These are phyloP conservation scores for Lamproptera curius DNA, from an alignment of 2,888 invertebrate species.

Conservation along the genomic window DNA sequence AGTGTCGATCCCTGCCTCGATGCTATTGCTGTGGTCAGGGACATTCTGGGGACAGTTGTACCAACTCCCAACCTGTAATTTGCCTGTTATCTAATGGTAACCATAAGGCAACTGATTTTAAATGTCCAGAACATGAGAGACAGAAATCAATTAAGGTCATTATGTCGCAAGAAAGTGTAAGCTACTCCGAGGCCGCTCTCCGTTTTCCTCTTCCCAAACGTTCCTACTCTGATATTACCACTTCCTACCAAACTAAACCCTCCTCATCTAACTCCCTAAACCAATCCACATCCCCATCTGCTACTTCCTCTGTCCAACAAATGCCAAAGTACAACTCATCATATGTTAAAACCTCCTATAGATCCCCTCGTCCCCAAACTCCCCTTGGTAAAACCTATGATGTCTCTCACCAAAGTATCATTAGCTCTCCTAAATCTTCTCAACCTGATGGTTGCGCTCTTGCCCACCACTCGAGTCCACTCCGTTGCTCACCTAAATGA, in stretches of 20 bases:
- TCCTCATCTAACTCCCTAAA: too few species aligned
- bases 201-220: conserved; percentile 1
- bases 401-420: neutral
- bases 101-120: conserved; percentile 21
- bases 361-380: neutral
- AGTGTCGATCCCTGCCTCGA: conserved; percentile 27
- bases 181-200: conserved; percentile 21
- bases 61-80: conserved; percentile 11
- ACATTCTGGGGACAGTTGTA: too few species aligned
- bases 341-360: neutral
- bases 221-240: conserved; percentile 6
- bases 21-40: conserved; percentile 24
- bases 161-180: conserved; percentile 19
- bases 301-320: too few species aligned
- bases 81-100: conserved; percentile 18
- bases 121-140: conserved; percentile 23
- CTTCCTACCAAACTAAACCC: too few species aligned
- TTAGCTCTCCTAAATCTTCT: neutral
- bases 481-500: neutral
- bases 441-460: neutral
- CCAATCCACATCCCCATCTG: too few species aligned
- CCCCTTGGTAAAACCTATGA: neutral
- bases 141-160: conserved; percentile 25
- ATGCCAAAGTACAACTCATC: too few species aligned
- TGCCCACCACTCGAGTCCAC: neutral